Base-by-base conservation (phyloP, 2,797 vertebrate genomes). In the Enteromius paludinosus region DNA sequence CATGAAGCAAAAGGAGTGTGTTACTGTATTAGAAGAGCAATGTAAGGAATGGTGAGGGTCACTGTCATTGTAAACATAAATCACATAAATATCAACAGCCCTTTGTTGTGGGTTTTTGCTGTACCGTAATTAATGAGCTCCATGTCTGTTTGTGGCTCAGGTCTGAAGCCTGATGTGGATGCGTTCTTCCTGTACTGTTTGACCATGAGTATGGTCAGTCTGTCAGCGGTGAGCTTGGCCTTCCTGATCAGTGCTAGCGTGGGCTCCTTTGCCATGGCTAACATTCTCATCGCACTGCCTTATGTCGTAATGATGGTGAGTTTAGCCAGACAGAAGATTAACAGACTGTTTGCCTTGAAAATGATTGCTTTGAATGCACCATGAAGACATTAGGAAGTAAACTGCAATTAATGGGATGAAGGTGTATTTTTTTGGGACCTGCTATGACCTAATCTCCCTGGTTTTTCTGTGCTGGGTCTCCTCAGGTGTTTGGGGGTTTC, bases 291-390 rank as follows among this genome's bases (percentile, higher is more conserved):
- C 4, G 93, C 94, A 35, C 86, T 95, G 4, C 95, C 95, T 1
- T 95, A 92, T 0, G 93, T 95, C 83, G 93, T 96, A 87, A 96
- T 95, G 95, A 95, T 95, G 95, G 94, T 95, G 86, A 90, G 93
- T 86, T 43, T 35, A 52, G 52, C 23, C 0, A 0, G 20, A 23
- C 54, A 5, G 7, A 72, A 52, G 10, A 71, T 33, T 43, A 15
- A 43, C 5, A 4, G n/a, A 23, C 1, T n/a, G n/a, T n/a, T n/a
- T n/a, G n/a, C n/a, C n/a, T n/a, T 23, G 10, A 25, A 61, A 28
- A 28, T 61, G 12, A 28, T 61, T 7, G 59, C 25, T 62, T 56
- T 15, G 28, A 61, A 61, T 28, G 2, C 5, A 15, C 25, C 59
- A 28, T 15, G 12, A 15, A 0, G 1, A 61, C 25, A 6, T 61